Conservation (phyloP, 2,888 invertebrate species). For the Drosophila mayaguana region DNA sequence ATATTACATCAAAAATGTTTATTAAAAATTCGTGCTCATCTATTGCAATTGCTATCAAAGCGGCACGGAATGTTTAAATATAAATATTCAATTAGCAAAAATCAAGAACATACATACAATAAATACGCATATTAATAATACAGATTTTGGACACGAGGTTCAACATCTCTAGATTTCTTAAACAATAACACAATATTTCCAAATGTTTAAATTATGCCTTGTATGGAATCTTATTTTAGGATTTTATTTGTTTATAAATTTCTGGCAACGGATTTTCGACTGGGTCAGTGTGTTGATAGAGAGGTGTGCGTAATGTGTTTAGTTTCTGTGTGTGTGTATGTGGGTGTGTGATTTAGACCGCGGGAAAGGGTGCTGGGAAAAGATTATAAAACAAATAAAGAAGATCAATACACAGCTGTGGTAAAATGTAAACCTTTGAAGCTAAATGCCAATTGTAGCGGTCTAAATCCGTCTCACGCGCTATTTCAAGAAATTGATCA, state of each 20-base stretch:
- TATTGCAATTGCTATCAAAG: conserved; percentile 33
- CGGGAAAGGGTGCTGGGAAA: conserved; percentile 33
- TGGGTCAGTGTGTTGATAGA: conserved; percentile 17
- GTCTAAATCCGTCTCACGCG: conserved; percentile 83
- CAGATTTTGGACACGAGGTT: conserved; percentile 29
- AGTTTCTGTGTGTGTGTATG: not conserved
- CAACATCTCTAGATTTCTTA: conserved; percentile 10
- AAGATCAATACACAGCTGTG: conserved; percentile 21
- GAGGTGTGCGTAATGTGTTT: conserved; percentile 16
- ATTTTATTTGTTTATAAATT: conserved; percentile 10
- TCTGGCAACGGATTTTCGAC: conserved; percentile 5
- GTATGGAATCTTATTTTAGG: conserved; percentile 13
- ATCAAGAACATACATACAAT: conserved; percentile 37
- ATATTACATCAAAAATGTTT: conserved; percentile 44
- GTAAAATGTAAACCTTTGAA: conserved; percentile 15
- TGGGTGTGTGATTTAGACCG: conserved; percentile 72
- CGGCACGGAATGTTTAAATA: conserved; percentile 70
- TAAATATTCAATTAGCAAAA: conserved; percentile 39
- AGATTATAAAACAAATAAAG: conserved; percentile 9
- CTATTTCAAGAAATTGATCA: conserved; percentile 85
- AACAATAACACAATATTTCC: conserved; percentile 54
- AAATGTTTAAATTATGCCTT: conserved; percentile 24
- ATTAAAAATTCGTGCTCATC: conserved; percentile 66
- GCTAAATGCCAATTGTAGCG: conserved; percentile 33
- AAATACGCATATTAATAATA: conserved; percentile 46